A percentile compares a stretch with the other conserved stretches of the same genome.
phyloP scores from a whole-genome alignment of 37 sponge, comb jelly and placozoan genomes.

The Aphrocallistes beatrix region DNA sequence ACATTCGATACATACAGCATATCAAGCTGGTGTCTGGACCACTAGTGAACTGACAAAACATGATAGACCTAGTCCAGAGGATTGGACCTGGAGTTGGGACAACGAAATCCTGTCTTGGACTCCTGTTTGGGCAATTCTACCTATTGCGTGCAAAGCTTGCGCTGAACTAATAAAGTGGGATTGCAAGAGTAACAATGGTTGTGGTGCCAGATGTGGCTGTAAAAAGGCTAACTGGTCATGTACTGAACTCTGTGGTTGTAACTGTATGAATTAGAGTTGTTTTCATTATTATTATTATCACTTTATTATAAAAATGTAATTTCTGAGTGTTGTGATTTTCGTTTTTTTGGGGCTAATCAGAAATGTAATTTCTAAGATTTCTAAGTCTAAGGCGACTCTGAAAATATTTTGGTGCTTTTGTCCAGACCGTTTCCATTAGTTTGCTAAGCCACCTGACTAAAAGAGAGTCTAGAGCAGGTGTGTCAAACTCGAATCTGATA shows the following conservation, averaged over 20 bases:
- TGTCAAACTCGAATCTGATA: background rate
- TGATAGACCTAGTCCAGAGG: background rate
- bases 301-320: too few relatives aligned
- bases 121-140: background rate
- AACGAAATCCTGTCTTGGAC: background rate
- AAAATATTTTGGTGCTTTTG: background rate
- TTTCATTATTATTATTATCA: background rate
- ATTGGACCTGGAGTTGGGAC: background rate
- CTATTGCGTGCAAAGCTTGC: background rate
- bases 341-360: background rate
- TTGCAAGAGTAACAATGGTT: background rate
- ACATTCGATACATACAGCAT: background rate
- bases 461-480: too few relatives aligned
- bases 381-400: too few relatives aligned
- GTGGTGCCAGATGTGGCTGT: background rate
- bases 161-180: background rate
- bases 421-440: background rate
- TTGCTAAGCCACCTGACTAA: background rate
- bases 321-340: background rate
- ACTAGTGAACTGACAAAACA: background rate
- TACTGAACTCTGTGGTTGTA: background rate
- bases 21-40: background rate
- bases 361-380: background rate
- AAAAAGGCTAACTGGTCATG: background rate
- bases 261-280: background rate